Base-by-base conservation (phyloP, 2,888 invertebrate species). In the Chrysolina americana region DNA sequence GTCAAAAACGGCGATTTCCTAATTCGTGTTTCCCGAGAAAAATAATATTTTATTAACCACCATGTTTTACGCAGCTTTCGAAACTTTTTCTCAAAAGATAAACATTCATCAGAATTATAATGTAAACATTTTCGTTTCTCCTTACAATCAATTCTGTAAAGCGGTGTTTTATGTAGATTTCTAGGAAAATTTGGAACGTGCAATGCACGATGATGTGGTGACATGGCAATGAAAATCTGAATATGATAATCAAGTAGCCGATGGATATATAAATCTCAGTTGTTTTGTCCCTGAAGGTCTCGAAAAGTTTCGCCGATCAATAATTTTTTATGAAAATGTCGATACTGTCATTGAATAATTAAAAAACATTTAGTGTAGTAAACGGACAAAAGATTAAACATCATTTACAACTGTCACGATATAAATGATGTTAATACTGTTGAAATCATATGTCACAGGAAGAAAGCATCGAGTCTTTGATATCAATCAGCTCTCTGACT, bases 71-170 rank as follows among this genome's bases (percentile, higher is more conserved):
- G 8, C 28, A 36, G n/a, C 59, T 59, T 23, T 59, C n/a, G 36
- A 59, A 59, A 23, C 36, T 59, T 36, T 59, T 59, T 59, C 59
- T 59, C n/a, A n/a, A 59, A 28, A 59, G 59, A 36, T 59, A 59
- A 59, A 59, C 59, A 59, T 59, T 59, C 28, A 59, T 59, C 59
- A 59, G 36, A 59, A 59, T 59, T 36, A 17, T n/a, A 59, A 59
- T 59, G 36, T 28, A 59, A 59, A 59, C 59, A 59, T 28, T 2
- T n/a, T 36, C 56, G 36, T 59, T 23, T 59, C 59, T 59, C 36
- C 59, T 59, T 28, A 59, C 4, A 28, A 36, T 59, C 36, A 17
- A 36, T 59, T 59, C 59, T 36, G 59, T 59, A 28, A 36, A 59
- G 13, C 11, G 36, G 23, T 59, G 59, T 59, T 23, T 59, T 15